phyloP scores from a whole-genome alignment of 2,888 invertebrate species.

The Eristalinus sepulchralis region DNA sequence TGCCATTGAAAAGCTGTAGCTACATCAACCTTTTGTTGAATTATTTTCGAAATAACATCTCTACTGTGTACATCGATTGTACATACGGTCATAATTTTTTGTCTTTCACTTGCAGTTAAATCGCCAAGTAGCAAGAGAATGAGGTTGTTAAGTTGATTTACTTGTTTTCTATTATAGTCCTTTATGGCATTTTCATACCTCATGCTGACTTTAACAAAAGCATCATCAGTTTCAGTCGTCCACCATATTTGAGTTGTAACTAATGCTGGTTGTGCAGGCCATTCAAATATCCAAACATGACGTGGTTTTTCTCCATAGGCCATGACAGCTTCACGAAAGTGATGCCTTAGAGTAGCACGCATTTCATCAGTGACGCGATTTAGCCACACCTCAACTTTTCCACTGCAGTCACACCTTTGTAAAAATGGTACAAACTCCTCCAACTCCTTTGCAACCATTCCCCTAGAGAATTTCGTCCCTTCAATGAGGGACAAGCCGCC shows the following conservation, averaged over 20 bases:
- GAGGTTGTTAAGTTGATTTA: constrained; percentile 90
- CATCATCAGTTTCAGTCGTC: constrained; percentile 95
- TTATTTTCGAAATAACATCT: constrained; percentile 95
- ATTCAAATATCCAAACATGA: constrained; percentile 95
- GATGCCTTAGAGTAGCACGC: constrained; percentile 89
- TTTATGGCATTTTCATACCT: constrained; percentile 96
- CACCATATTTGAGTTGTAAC: constrained; percentile 98
- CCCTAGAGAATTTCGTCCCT: constrained; percentile 85
- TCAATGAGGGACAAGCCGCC: constrained; percentile 85
- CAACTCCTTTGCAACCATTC: constrained; percentile 94
- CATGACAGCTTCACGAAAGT: constrained; percentile 89
- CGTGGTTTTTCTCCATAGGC: constrained; percentile 94
- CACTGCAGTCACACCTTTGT: constrained; percentile 90
- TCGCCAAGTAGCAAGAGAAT: constrained; percentile 92
- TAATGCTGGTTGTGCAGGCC: constrained; percentile 94
- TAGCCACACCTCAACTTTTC: constrained; percentile 95
- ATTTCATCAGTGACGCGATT: constrained; percentile 93
- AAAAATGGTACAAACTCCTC: constrained; percentile 86
- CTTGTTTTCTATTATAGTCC: constrained; percentile 95
- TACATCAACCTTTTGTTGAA: constrained; percentile 89
- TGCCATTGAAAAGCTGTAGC: constrained; percentile 94
- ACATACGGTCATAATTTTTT: constrained; percentile 98
- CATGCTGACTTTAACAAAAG: constrained; percentile 94
- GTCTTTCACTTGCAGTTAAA: constrained; percentile 90
- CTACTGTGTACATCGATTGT: constrained; percentile 97